Base-by-base conservation (phyloP, 2,888 invertebrate species). In the Pardosa pseudoannulata region DNA sequence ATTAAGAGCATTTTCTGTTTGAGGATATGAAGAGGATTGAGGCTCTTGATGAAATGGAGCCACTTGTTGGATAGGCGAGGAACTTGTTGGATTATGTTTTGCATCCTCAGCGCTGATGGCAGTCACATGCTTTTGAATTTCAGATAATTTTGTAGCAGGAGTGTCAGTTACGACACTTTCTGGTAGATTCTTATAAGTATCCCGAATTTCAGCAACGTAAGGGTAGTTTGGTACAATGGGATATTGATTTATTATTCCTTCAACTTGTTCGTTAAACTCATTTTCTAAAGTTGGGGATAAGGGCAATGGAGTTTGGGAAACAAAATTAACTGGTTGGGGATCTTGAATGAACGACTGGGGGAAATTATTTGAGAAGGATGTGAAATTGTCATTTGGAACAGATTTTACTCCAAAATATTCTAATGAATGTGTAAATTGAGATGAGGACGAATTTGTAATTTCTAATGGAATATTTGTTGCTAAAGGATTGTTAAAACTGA, bases 191-290 rank as follows among this genome's bases (percentile, higher is more conserved):
- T 64, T 56, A n/a, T 28, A 50, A 3, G 76, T 76, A 11, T 76
- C 75, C 19, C 76, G 41, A 27, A 76, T 76, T 76, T 83, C 82
- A 19, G 76, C 65, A 64, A 71, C 36, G n/a, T 72, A 70, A 46
- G 82, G 76, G n/a, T 32, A 67, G 19, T 32, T 32, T 67, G 32
- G 32, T 1, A 23, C 19, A 56, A 56, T 16, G 1, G 56, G 56
- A 23, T 56, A 23, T 16, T 23, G 23, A 11, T 56, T 23, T n/a
- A 56, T n/a, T 6, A 56, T 56, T 7, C 56, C 23, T 19, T 23
- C 11, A 1, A 56, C 23, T 56, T 56, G 23, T 23, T 56, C 56
- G 23, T 56, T 56, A 16, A 56, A 56, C 56, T 56, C 3, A 23
- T 19, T 23, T 23, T 56, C 56, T 1, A 56, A 16, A 23, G 56